Evolutionary conservation across 2,797 vertebrate species (phyloP).

Genomic region (Odontamblyopus lacepedii): DNA sequence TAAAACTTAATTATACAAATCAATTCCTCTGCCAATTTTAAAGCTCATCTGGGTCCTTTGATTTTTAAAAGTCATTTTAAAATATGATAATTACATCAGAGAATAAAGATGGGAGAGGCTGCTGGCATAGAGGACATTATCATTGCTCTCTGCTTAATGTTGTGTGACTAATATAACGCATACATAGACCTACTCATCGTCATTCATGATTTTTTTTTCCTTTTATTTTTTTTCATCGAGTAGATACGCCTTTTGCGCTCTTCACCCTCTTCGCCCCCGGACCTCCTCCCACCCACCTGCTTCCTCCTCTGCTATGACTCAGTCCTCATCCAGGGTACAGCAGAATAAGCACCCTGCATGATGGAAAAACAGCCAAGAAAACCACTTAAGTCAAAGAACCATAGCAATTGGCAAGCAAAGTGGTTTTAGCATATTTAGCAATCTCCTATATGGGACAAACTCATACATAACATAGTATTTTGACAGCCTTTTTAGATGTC

Average conservation of each 20-base stretch:
- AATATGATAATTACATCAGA: not conserved
- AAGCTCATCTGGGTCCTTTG: constrained; percentile 8
- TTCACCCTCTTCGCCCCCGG: constrained; percentile 23
- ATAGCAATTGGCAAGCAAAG: constrained; percentile 48
- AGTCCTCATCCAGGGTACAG: constrained; percentile 61
- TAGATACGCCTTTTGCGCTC: constrained; percentile 37
- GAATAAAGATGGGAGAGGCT: constrained; percentile 18
- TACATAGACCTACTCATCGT: constrained; percentile 28
- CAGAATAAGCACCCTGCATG: constrained; percentile 51
- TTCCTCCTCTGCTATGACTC: constrained; percentile 66
- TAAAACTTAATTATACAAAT: constrained; percentile 22
- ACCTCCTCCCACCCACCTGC: constrained; percentile 61
- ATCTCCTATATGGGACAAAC: constrained; percentile 10
- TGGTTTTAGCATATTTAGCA: constrained; percentile 44
- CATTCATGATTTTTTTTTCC: constrained; percentile 45
- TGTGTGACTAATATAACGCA: constrained; percentile 28
- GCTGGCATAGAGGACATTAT: constrained; percentile 6
- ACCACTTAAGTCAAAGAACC: constrained; percentile 49
- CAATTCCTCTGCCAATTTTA: constrained; percentile 21
- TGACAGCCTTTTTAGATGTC: constrained; percentile 7
- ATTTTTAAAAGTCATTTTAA: constrained; percentile 7
- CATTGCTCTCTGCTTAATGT: constrained; percentile 24
- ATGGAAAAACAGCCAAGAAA: constrained; percentile 58
- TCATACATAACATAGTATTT: constrained; percentile 8
- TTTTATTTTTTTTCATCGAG: constrained; percentile 39